phyloP scores from a whole-genome alignment of 2,888 invertebrate species.

The Parapristionchus giblindavisi region DNA sequence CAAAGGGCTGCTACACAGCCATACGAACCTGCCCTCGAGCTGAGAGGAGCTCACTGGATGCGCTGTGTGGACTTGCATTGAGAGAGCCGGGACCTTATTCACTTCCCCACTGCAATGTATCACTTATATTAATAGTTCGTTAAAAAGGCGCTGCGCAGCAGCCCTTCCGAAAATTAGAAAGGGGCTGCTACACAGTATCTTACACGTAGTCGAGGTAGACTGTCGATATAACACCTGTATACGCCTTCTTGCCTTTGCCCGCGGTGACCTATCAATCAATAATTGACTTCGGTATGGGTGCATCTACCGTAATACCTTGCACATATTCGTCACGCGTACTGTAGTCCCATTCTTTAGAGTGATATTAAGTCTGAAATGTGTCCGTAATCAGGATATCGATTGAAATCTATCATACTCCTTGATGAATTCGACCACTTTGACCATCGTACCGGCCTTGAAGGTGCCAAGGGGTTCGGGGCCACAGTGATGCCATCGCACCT shows the following conservation, averaged over 20 bases:
- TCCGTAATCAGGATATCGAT: not conserved
- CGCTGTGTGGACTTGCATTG: too few relatives aligned
- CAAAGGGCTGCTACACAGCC: too few relatives aligned
- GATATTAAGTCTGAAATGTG: constrained; percentile 2
- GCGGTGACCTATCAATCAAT: not conserved
- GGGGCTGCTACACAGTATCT: constrained; percentile 1
- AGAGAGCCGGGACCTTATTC: too few relatives aligned
- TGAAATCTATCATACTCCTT: constrained; percentile 21
- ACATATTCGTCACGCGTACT: constrained; percentile 12
- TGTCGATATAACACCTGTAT: constrained; percentile 1
- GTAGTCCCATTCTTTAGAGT: constrained; percentile 1
- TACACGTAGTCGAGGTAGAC: constrained; percentile 32
- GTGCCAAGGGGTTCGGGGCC: constrained; percentile 25
- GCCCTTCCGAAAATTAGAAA: not conserved
- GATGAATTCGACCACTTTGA: constrained; percentile 14
- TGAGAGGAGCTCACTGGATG: too few relatives aligned
- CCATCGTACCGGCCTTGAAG: constrained; percentile 13
- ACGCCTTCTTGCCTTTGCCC: constrained; percentile 30
- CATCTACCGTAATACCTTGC: not conserved
- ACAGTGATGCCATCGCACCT: constrained; percentile 34
- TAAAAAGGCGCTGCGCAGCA: not conserved
- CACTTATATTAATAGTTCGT: not conserved
- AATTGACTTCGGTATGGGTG: not conserved
- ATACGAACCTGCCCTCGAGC: too few relatives aligned
- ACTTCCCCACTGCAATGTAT: too few relatives aligned